Base-by-base conservation (phyloP, 1,140 invertebrate genomes). In the Drosophila nikananu region DNA sequence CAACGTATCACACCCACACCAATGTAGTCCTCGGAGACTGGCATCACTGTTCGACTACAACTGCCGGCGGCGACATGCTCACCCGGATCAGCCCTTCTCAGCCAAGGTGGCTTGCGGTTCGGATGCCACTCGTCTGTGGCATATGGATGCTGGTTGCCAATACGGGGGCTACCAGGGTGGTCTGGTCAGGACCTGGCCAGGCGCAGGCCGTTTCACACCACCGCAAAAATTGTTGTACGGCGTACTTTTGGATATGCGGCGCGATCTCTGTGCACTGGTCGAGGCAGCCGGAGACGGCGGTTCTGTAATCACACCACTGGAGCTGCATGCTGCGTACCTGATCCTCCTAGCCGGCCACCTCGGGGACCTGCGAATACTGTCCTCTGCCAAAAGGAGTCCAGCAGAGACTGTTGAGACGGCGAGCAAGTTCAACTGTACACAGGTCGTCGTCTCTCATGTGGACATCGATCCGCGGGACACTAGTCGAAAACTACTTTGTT, bases 131-230 rank as follows among this genome's bases (percentile, higher is more conserved):
- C 55, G 54, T 0, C 12, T 74, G 19, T 84, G 81, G 64, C 60
- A 84, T 0, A 81, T 81, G 74, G 49, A 81, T 13, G 77, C 42
- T 5, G 32, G 48, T 6, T 84, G 81, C 25, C 77, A 74, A 10
- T 84, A 78, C 57, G 78, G 46, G 3, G 82, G 82, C 25, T 84
- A 84, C 55, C 55, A 46, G 9, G 82, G 82, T 13, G 35, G 61
- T 12, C 19, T 84, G 46, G 64, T 74, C 42, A 77, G 82, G 7
- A 63, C 48, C 35, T 84, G 82, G 82, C 64, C 81, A n/a, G 52
- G 54, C 37, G 17, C 32, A 9, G 82, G 82, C 10, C 67, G 60
- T 3, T 84, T 84, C 8, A 70, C 63, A 5, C 67, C 77, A 5
- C 74, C 81, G 5, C 82, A 84, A 35, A 77, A 73, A 42, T 42